phyloP scores from a whole-genome alignment of 2,888 invertebrate genomes.

The Oscheius sp. region DNA sequence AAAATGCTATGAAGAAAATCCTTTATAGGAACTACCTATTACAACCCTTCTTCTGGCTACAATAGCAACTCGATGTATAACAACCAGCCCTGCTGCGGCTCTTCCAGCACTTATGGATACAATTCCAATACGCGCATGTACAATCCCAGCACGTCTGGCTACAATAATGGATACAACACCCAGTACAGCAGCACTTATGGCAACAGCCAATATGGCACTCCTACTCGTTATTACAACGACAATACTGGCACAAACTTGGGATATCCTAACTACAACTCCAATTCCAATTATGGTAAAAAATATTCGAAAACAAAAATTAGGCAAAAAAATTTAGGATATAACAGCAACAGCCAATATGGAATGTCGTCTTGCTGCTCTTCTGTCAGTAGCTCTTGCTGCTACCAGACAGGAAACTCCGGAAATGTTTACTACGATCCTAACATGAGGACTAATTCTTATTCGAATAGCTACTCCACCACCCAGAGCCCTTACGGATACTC shows the following conservation, averaged over 20 bases:
- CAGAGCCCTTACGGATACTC: slow-evolving; percentile 20
- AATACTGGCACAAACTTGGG: slow-evolving; percentile 2
- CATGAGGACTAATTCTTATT: slow-evolving; percentile 19
- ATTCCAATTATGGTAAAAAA: slow-evolving; percentile 4
- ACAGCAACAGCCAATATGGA: background rate
- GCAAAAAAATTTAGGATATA: background rate
- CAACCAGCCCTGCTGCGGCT: slow-evolving; percentile 1
- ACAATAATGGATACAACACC: slow-evolving; percentile 14
- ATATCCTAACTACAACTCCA: slow-evolving; percentile 6
- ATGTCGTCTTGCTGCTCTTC: slow-evolving; percentile 39
- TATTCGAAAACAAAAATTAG: background rate
- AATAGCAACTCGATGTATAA: slow-evolving; percentile 12
- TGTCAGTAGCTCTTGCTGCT: slow-evolving; percentile 44
- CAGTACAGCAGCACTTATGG: slow-evolving; percentile 27
- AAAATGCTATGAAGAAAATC: too few relatives aligned
- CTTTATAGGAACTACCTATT: slow-evolving; percentile 5
- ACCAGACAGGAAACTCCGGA: slow-evolving; percentile 33
- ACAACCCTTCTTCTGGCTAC: slow-evolving; percentile 19
- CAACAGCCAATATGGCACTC: background rate
- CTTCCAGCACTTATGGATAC: background rate
- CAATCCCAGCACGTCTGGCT: slow-evolving; percentile 22
- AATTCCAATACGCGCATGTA: slow-evolving; percentile 19
- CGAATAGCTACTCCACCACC: too few relatives aligned
- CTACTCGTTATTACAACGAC: slow-evolving; percentile 15
- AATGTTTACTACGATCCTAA: slow-evolving; percentile 25